phyloP scores from a whole-genome alignment of 2,888 invertebrate genomes.

The Caenorhabditis sp. region DNA sequence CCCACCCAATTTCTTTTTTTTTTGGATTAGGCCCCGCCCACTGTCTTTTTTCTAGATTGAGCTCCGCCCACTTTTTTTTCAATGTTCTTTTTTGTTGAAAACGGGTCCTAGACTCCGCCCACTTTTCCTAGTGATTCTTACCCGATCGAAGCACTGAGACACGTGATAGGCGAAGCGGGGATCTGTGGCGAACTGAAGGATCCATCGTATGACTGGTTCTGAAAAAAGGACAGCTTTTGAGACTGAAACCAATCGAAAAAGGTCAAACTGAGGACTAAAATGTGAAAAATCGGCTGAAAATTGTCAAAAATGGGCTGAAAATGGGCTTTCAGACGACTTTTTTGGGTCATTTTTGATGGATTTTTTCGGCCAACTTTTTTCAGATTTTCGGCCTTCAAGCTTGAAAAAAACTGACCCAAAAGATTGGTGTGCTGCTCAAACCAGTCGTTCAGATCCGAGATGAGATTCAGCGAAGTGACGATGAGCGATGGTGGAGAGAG shows the following conservation, averaged over 20 bases:
- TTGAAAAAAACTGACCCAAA: conserved; percentile 87
- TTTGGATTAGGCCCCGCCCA: too few species aligned
- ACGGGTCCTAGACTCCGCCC: too few species aligned
- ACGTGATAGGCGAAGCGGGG: conserved; percentile 58
- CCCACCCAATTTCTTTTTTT: too few species aligned
- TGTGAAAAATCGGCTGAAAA: too few species aligned
- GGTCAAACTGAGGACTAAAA: background rate
- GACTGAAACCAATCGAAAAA: background rate
- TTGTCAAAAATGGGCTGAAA: too few species aligned
- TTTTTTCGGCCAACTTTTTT: background rate
- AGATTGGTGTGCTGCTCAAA: conserved; percentile 91
- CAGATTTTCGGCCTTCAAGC: too few species aligned
- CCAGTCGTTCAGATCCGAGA: conserved; percentile 90
- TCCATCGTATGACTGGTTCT: conserved; percentile 75
- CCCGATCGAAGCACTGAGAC: conserved; percentile 71
- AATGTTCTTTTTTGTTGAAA: background rate
- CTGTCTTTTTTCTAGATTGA: too few species aligned
- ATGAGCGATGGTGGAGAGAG: conserved; percentile 91
- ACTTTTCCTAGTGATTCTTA: too few species aligned
- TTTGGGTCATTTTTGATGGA: background rate
- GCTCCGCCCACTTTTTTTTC: too few species aligned
- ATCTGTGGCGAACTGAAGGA: conserved; percentile 63
- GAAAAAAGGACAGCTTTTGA: conserved; percentile 26
- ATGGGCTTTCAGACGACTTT: too few species aligned
- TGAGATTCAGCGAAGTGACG: conserved; percentile 88